These are phyloP conservation scores for Sylvilagus floridanus DNA, from an alignment of 2,797 vertebrate species.

Conservation along the genomic window DNA sequence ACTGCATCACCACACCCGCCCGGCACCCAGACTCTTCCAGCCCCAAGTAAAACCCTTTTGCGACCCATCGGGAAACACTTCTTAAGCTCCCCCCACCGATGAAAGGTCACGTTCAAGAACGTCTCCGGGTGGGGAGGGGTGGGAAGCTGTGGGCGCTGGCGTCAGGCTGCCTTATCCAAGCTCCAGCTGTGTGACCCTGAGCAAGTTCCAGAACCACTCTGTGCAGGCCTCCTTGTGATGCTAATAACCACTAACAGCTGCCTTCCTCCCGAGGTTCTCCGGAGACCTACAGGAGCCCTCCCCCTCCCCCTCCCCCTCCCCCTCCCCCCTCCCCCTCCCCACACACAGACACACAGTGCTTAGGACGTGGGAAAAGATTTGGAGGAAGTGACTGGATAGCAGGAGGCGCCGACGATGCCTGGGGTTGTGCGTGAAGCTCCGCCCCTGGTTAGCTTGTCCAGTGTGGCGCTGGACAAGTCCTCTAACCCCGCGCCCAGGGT, in stretches of 20 bases:
- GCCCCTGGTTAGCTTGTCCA: no score
- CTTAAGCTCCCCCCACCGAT: neutral
- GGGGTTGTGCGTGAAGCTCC: neutral
- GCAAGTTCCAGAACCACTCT: neutral
- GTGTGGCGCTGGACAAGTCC: neutral
- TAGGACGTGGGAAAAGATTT: neutral
- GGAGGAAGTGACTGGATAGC: no score
- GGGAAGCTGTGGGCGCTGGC: rapidly evolving
- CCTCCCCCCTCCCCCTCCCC: no score
- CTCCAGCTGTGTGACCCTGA: neutral
- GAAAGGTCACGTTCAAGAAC: neutral
- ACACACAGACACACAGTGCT: no score
- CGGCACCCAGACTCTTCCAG: neutral
- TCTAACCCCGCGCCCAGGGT: neutral
- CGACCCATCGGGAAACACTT: neutral
- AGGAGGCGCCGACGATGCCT: neutral
- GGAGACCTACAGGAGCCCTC: neutral
- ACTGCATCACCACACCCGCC: neutral
- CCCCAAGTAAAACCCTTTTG: neutral
- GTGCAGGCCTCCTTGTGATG: neutral
- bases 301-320: no score
- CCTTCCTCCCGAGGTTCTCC: neutral
- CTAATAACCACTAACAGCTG: neutral
- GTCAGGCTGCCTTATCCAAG: neutral
- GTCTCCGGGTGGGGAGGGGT: neutral